phyloP scores from a whole-genome alignment of 2,113 vertebrate species.

The Tyto alba region DNA sequence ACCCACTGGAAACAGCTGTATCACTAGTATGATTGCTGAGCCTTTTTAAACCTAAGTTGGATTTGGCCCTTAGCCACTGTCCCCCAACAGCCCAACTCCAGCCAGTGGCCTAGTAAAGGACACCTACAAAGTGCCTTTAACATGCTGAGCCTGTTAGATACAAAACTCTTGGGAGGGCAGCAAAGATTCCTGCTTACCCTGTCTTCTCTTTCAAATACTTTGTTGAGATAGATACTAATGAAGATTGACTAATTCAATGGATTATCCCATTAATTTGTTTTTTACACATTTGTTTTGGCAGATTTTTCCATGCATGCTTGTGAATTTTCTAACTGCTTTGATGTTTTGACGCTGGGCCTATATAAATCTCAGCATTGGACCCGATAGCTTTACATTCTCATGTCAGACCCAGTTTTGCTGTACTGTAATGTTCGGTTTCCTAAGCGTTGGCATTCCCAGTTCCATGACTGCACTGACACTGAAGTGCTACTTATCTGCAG shows the following conservation, averaged over 20 bases:
- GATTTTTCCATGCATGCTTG: not conserved
- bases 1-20: not conserved
- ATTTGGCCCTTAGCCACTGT: not conserved
- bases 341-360: not conserved
- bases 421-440: not conserved
- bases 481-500: not conserved
- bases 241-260: not conserved
- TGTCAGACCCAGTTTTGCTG: not conserved
- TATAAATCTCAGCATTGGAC: not conserved
- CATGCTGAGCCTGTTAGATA: not conserved
- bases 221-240: not conserved
- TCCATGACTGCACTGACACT: not conserved
- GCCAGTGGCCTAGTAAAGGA: not conserved
- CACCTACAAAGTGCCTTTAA: not conserved
- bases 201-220: not conserved
- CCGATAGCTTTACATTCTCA: not conserved
- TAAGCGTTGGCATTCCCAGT: not conserved
- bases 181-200: not conserved
- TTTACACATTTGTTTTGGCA: not conserved
- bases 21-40: rapidly evolving
- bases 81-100: not conserved
- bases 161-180: not conserved
- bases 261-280: not conserved
- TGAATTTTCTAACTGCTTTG: not conserved
- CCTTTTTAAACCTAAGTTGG: not conserved